These are phyloP conservation scores for Agrilus mali DNA, from an alignment of 2,888 invertebrate genomes.

Conservation along the genomic window DNA sequence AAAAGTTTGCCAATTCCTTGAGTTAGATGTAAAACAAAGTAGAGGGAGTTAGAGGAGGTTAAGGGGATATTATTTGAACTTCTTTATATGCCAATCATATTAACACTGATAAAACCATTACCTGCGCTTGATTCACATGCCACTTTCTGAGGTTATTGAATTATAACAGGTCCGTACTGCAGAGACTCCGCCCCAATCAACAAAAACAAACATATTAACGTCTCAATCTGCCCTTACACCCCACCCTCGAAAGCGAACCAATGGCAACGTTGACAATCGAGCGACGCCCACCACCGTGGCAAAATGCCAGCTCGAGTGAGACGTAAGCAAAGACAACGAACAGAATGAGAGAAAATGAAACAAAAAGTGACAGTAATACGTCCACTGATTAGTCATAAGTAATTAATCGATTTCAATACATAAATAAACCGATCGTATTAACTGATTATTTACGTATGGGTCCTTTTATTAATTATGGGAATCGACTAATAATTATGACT, in stretches of 20 bases:
- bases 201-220: slow-evolving; percentile 38
- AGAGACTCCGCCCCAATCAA: slow-evolving; percentile 27
- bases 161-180: slow-evolving; percentile 25
- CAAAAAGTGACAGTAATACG: neutral
- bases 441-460: too few relatives aligned
- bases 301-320: slow-evolving; percentile 25
- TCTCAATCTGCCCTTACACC: slow-evolving; percentile 28
- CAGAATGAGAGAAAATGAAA: neutral
- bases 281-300: slow-evolving; percentile 27
- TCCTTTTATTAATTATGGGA: too few relatives aligned
- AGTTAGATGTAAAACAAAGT: too few relatives aligned
- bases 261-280: slow-evolving; percentile 9
- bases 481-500: too few relatives aligned
- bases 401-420: too few relatives aligned
- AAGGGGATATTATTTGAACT: neutral
- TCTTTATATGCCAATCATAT: slow-evolving; percentile 3
- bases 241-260: slow-evolving; percentile 21
- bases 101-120: slow-evolving; percentile 32
- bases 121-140: slow-evolving; percentile 29
- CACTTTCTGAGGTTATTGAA: slow-evolving; percentile 28
- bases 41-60: too few relatives aligned
- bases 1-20: too few relatives aligned
- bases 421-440: too few relatives aligned
- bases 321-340: slow-evolving; percentile 15
- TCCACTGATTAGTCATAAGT: too few relatives aligned